A percentile compares a stretch with the other conserved stretches of the same genome.
These are phyloP conservation scores for Leptopterna dolabrata DNA, from an alignment of 2,888 invertebrate genomes.

Conservation along the genomic window DNA sequence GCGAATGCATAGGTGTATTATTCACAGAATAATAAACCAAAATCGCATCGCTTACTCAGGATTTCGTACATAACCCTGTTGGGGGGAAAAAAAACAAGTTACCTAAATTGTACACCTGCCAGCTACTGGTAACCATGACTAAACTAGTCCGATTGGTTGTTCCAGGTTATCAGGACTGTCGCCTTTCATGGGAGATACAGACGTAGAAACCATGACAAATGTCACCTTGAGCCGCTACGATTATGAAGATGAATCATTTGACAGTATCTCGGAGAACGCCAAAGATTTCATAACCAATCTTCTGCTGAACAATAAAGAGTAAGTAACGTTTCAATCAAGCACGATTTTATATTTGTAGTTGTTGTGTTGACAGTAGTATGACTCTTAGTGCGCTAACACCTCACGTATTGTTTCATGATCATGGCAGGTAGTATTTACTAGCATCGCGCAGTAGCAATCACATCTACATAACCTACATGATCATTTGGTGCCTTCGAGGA, in stretches of 20 bases:
- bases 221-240: conserved; percentile 97
- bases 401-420: neutral
- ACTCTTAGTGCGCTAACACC: neutral
- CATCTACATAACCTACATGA: no score
- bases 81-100: no score
- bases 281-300: conserved; percentile 95
- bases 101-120: no score
- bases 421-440: no score
- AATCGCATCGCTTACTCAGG: no score
- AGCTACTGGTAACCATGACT: no score
- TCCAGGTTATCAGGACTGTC: conserved; percentile 91
- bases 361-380: neutral
- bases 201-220: conserved; percentile 98
- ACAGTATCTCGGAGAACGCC: conserved; percentile 92
- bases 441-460: no score
- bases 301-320: conserved; percentile 92
- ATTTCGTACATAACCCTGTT: no score
- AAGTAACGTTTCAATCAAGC: conserved; percentile 68
- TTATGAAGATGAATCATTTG: conserved; percentile 97
- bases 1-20: no score
- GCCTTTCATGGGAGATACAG: conserved; percentile 98
- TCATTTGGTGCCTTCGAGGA: no score
- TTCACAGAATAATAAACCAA: no score
- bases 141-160: no score
- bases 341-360: conserved; percentile 4